These are phyloP conservation scores for Bembecia ichneumoniformis DNA, from an alignment of 2,888 invertebrate species.

Conservation along the genomic window DNA sequence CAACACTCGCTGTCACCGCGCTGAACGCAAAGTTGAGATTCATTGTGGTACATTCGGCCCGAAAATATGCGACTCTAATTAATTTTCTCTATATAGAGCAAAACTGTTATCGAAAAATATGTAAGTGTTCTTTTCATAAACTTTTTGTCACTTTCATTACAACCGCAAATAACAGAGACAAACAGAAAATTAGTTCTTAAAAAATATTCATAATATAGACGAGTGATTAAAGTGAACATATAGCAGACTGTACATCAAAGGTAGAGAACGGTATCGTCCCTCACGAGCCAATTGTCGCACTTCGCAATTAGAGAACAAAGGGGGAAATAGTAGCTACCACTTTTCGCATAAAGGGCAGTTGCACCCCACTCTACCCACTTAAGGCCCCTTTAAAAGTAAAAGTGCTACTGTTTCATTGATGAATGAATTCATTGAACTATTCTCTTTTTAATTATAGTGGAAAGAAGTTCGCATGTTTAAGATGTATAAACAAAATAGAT, in stretches of 20 bases:
- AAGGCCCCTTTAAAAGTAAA: slow-evolving; percentile 23
- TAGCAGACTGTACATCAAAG: slow-evolving; percentile 25
- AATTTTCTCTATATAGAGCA: too few relatives aligned
- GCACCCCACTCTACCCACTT: slow-evolving; percentile 45
- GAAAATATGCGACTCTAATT: too few relatives aligned
- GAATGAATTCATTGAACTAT: background rate
- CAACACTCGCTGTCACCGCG: background rate
- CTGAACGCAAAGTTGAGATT: background rate
- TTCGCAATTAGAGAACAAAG: slow-evolving; percentile 45
- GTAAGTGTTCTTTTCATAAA: too few relatives aligned
- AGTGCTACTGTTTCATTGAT: background rate
- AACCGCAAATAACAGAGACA: too few relatives aligned
- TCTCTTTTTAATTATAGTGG: too few relatives aligned
- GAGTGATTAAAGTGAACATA: background rate
- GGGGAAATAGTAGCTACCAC: slow-evolving; percentile 24
- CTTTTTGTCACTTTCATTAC: too few relatives aligned
- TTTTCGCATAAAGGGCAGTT: slow-evolving; percentile 41
- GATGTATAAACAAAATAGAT: too few relatives aligned
- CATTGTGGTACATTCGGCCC: too few relatives aligned
- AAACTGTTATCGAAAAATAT: too few relatives aligned
- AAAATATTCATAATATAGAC: too few relatives aligned
- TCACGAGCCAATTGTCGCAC: slow-evolving; percentile 42
- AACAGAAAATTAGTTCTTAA: too few relatives aligned
- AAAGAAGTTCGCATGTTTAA: too few relatives aligned
- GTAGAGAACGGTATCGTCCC: slow-evolving; percentile 31